These are phyloP conservation scores for Leucopsar rothschildi DNA, from an alignment of 2,113 vertebrate genomes.

Conservation along the genomic window DNA sequence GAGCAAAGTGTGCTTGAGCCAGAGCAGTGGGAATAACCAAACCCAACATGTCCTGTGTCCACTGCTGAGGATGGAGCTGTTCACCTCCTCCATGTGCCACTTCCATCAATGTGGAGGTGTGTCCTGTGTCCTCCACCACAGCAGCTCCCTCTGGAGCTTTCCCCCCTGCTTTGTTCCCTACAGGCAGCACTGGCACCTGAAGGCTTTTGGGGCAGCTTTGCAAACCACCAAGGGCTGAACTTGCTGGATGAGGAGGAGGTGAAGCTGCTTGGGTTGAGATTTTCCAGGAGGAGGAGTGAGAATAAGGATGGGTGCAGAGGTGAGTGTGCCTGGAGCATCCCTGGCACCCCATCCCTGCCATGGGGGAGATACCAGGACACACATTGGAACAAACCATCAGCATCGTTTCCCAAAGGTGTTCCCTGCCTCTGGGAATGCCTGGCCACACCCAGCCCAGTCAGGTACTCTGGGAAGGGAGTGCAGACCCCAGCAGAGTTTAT, in stretches of 20 bases:
- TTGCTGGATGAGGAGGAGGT: not conserved
- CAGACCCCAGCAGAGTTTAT: constrained; percentile 14
- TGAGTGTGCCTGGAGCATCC: rapidly evolving
- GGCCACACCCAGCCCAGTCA: not conserved
- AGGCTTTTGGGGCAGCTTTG: not conserved
- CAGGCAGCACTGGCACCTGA: not conserved
- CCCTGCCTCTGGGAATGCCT: rapidly evolving
- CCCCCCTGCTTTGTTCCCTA: not conserved
- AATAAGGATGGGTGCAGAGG: not conserved
- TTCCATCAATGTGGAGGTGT: not conserved
- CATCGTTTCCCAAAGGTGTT: not conserved
- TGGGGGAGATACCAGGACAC: rapidly evolving
- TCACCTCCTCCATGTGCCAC: not conserved
- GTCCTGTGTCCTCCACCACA: not conserved
- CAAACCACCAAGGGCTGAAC: not conserved
- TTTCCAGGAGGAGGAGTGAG: not conserved
- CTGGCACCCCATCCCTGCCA: rapidly evolving
- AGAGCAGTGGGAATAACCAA: not conserved
- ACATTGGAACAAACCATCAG: not conserved
- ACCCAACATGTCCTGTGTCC: rapidly evolving
- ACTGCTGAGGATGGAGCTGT: rapidly evolving
- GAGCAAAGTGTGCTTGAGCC: not conserved
- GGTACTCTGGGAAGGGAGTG: not conserved
- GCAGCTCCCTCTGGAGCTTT: not conserved
- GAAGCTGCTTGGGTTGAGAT: not conserved